Percentiles rank a stretch among this genome's conserved stretches.
Evolutionary conservation across 2,888 invertebrate genomes (phyloP).

Genomic region (Trissoscelio sp.): DNA sequence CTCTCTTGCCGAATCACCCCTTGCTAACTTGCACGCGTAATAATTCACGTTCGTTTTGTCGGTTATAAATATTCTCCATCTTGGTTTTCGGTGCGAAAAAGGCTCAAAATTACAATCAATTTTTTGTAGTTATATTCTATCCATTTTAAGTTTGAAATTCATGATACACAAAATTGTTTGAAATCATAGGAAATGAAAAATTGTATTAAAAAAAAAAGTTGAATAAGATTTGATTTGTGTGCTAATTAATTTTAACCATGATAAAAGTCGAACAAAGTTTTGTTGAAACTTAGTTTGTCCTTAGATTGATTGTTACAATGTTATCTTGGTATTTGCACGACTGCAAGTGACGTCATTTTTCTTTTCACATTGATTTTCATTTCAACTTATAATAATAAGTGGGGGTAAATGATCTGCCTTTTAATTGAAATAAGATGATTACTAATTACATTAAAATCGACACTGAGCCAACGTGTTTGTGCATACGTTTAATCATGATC

Average conservation of each 20-base stretch:
- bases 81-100: constrained; percentile 70
- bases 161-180: too few species aligned
- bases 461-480: neutral
- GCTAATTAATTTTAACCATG: too few species aligned
- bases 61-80: constrained; percentile 75
- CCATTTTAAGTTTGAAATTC: too few species aligned
- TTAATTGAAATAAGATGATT: too few species aligned
- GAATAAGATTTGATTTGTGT: too few species aligned
- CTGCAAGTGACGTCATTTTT: neutral
- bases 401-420: too few species aligned
- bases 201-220: too few species aligned
- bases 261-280: too few species aligned
- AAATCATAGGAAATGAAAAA: too few species aligned
- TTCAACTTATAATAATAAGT: neutral
- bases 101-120: constrained; percentile 47
- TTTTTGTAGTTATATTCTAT: too few species aligned
- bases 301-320: neutral
- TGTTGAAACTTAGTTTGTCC: neutral
- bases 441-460: constrained; percentile 33
- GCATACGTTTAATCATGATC: constrained; percentile 26
- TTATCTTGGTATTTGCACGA: neutral
- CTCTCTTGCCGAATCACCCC: constrained; percentile 63
- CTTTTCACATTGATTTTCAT: neutral
- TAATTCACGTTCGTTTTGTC: constrained; percentile 66
- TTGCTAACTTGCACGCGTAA: constrained; percentile 65